Percentiles rank a stretch among this genome's conserved stretches.
Conservation (phyloP, 2,888 invertebrate genomes). For the Allacma fusca region DNA sequence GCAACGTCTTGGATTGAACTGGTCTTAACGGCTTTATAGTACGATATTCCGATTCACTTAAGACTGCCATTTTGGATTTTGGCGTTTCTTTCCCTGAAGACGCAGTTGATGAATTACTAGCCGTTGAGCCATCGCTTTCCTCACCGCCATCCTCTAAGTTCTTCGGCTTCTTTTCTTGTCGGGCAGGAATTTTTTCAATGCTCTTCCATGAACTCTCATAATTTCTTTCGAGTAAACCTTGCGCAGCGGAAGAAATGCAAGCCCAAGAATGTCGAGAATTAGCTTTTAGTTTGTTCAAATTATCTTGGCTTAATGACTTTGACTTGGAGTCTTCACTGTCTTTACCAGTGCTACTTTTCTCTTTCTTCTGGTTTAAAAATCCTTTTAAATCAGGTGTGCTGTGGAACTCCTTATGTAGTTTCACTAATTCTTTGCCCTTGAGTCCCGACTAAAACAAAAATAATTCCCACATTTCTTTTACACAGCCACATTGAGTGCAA, state of each 20-base stretch:
- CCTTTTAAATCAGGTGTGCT: slow-evolving; percentile 81
- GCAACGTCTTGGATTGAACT: slow-evolving; percentile 60
- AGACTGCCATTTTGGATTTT: slow-evolving; percentile 54
- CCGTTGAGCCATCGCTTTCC: slow-evolving; percentile 62
- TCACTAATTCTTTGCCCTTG: slow-evolving; percentile 59
- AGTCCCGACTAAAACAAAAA: slow-evolving; percentile 51
- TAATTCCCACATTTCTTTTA: slow-evolving; percentile 61
- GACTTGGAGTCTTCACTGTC: slow-evolving; percentile 25
- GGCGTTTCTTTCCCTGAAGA: slow-evolving; percentile 52
- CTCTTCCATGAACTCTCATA: slow-evolving; percentile 63
- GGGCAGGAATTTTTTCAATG: slow-evolving; percentile 56
- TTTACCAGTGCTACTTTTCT: slow-evolving; percentile 39
- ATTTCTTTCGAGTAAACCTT: slow-evolving; percentile 57
- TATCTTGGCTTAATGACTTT: slow-evolving; percentile 73
- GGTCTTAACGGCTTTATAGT: slow-evolving; percentile 61
- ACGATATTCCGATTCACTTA: slow-evolving; percentile 60
- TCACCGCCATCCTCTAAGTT: slow-evolving; percentile 63
- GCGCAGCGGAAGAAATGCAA: slow-evolving; percentile 53
- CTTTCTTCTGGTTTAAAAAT: slow-evolving; percentile 42
- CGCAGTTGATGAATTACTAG: slow-evolving; percentile 48
- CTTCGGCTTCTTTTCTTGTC: slow-evolving; percentile 63
- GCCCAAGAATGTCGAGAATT: slow-evolving; percentile 63
- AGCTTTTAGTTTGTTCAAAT: slow-evolving; percentile 63
- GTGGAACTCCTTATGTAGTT: slow-evolving; percentile 81
- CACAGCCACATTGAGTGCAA: not conserved